These are phyloP conservation scores for Heliornis fulica DNA, from an alignment of 2,113 vertebrate genomes.

Conservation along the genomic window DNA sequence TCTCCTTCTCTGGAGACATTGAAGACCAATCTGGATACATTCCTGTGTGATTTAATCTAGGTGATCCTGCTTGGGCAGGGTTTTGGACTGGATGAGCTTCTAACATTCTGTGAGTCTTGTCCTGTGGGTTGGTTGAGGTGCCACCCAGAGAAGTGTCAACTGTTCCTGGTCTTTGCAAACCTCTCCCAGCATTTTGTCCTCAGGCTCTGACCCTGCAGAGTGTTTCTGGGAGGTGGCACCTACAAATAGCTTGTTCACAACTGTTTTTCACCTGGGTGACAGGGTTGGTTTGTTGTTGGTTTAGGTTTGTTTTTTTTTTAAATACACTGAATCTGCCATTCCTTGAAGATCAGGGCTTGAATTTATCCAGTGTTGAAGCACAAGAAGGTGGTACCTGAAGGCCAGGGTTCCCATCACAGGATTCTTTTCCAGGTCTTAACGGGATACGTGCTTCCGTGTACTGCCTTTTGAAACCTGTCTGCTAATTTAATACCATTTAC, in stretches of 20 bases:
- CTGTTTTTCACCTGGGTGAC: background rate
- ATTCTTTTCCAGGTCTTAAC: background rate
- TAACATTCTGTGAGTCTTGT: no score
- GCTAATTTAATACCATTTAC: background rate
- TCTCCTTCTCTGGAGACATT: no score
- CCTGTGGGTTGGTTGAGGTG: background rate
- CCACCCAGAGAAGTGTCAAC: rapidly evolving
- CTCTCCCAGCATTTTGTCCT: background rate
- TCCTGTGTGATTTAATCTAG: no score
- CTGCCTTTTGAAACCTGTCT: background rate
- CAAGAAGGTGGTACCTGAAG: background rate
- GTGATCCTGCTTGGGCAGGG: no score
- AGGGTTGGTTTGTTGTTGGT: no score
- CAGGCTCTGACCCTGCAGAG: background rate
- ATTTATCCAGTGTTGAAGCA: background rate
- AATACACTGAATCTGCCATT: background rate
- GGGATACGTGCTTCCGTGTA: background rate
- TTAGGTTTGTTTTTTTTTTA: background rate
- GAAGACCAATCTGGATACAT: no score
- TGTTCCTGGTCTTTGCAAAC: background rate
- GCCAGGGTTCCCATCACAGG: background rate
- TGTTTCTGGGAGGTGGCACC: background rate
- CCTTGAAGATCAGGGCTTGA: background rate
- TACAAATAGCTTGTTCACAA: background rate
- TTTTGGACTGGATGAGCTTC: no score